Evolutionary conservation across 92 coral and sea anemone genomes (phyloP), one percentile per base, ranked within the genome.

Genomic region (Porites lobata): DNA sequence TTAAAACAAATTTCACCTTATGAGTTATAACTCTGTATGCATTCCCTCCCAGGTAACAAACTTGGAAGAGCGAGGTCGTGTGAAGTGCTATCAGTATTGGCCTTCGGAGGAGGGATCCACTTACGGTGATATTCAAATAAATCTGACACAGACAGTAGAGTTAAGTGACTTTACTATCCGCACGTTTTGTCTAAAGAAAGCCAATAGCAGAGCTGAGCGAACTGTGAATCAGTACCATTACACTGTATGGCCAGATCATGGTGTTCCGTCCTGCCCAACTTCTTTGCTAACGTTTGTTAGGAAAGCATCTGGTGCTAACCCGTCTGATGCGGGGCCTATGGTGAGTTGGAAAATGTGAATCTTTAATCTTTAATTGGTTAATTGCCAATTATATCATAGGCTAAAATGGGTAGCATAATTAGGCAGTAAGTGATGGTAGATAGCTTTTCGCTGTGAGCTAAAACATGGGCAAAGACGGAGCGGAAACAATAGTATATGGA

Each of bases 231-330:
- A 96, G 87, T 96, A 91, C 77, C 99, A 96, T 86, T 96, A 96
- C 91, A 96, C 99, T 11, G 92, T 95, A 54, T 96, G 99, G 99
- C 99, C 99, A 2, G 99, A 96, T 72, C 99, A 96, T 70, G 99
- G 99, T 18, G 99, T 96, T 6, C 99, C 99, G 1, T 65, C 93
- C 0, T 93, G 99, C 75, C 87, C 93, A 17, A 95, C 96, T 4
- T 96, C 99, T 2, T 86, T 96, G 11, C 87, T 95, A 86, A 96
- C 94, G 88, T 96, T 96, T 86, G 99, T 96, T 18, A 92, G 98
- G 68, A 96, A 95, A 81, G 95, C 99, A 38, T 87, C 96, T 50
- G 90, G 93, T 47, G 96, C 98, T 19, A 95, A 96, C 47, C 94
- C 98, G 12, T 82, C 94, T 1, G 96, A 95, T 70, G 93, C 96